Percentiles rank a stretch among this genome's conserved stretches.
Evolutionary conservation across 2,797 vertebrate species (phyloP).

Genomic region (Micrastur ruficollis): DNA sequence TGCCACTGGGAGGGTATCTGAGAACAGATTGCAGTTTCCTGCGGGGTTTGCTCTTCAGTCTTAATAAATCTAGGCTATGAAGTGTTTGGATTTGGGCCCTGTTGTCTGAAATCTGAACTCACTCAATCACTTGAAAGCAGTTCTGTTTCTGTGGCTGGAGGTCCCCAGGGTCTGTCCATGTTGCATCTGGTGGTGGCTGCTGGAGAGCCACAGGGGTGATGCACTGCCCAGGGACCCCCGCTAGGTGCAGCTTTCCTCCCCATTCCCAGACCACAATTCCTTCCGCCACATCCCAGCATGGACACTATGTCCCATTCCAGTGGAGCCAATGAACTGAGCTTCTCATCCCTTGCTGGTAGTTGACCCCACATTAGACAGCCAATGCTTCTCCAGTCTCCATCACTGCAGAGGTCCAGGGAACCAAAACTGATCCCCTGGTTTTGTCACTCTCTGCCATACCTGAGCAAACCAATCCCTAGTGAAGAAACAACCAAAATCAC

Average conservation of each 20-base stretch:
- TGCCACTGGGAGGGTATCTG: not conserved
- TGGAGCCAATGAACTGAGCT: rapidly evolving
- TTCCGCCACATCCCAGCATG: rapidly evolving
- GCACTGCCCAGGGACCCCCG: not conserved
- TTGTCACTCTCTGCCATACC: not conserved
- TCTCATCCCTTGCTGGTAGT: not conserved
- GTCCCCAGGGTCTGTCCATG: not conserved
- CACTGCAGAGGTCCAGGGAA: not conserved
- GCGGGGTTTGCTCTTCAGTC: not conserved
- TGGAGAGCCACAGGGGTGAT: not conserved
- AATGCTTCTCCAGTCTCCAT: not conserved
- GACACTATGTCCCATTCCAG: not conserved
- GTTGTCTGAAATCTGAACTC: not conserved
- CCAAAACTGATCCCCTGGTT: not conserved
- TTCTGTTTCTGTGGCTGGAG: not conserved
- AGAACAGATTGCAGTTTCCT: not conserved
- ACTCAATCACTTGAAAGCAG: not conserved
- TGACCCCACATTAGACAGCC: rapidly evolving
- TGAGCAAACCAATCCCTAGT: not conserved
- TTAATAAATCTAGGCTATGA: not conserved
- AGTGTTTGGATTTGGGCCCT: not conserved
- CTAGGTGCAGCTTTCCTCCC: not conserved
- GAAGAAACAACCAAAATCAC: not conserved
- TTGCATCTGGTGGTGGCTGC: not conserved
- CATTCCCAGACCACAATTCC: not conserved